Base-by-base conservation (phyloP, 2,113 vertebrate species). In the Excalfactoria chinensis region DNA sequence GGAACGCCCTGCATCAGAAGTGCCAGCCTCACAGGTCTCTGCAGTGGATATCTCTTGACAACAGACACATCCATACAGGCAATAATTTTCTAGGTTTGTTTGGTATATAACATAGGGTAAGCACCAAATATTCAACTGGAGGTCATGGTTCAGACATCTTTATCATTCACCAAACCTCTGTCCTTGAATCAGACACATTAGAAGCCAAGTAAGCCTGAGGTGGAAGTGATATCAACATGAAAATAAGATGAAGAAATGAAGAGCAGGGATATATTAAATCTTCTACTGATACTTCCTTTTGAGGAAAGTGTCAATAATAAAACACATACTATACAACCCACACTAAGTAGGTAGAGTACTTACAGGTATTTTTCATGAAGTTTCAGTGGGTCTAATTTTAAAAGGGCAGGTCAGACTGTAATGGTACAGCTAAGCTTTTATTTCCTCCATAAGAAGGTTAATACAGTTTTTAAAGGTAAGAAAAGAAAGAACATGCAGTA, bases 401-500 rank as follows among this genome's bases (percentile, higher is more conserved):
- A 96, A 96, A 96, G 51, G 62, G 82, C 70, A 96, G 77, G 76
- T 90, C 90, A 94, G 37, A 55, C 40, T 48, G 40, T 84, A 95
- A 93, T 88, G 60, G 78, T 88, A 80, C 49, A 90, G 44, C 19
- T 94, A 63, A 90, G 90, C 60, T 88, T 92, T 95, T 94, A 88
- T 80, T 91, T 84, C 88, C 62, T 62, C 55, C 8, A 49, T 82
- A 90, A 89, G 90, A 84, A 93, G 77, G 73, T 94, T 95, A 93
- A 95, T 81, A 93, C 55, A 67, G 66, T 89, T 93, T 91, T 88
- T 84, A 88, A 84, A 92, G 82, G 77, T 55, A 95, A 60, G 83
- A 84, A 86, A 90, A 88, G 75, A 89, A 95, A 93, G 77, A 91
- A 91, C 92, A 95, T 20, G 48, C 37, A 80, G 64, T 90, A 96